phyloP scores from a whole-genome alignment of 1,140 invertebrate genomes.

The Megalonaias nervosa region DNA sequence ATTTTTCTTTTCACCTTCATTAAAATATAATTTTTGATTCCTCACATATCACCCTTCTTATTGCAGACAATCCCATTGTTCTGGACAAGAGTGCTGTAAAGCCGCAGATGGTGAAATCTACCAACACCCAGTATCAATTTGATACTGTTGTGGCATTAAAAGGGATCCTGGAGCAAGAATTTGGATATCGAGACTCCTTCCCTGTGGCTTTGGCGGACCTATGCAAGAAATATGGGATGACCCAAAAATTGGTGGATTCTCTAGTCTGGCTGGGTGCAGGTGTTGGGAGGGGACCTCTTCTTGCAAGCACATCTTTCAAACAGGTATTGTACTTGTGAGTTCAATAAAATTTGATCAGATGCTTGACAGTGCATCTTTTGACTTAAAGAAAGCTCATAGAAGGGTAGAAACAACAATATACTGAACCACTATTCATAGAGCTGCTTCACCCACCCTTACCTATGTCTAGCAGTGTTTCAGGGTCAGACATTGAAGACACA shows the following conservation, averaged over 20 bases:
- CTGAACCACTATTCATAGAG: neutral
- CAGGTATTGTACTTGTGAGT: constrained; percentile 38
- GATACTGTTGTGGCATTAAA: constrained; percentile 46
- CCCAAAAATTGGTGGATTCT: constrained; percentile 21
- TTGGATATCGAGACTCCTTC: constrained; percentile 62
- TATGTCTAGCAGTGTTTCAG: neutral
- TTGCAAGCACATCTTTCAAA: constrained; percentile 53
- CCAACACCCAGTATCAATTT: constrained; percentile 54
- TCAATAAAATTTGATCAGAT: neutral
- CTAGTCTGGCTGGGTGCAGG: constrained; percentile 56
- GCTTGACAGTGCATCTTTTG: neutral
- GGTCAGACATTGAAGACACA: neutral
- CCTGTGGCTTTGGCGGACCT: constrained; percentile 44
- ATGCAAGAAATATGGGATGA: constrained; percentile 37
- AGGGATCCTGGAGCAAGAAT: constrained; percentile 63
- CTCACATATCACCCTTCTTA: neutral
- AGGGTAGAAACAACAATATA: neutral
- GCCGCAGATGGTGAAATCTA: constrained; percentile 38
- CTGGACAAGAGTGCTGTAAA: constrained; percentile 33
- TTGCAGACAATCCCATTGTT: constrained; percentile 40
- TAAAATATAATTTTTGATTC: too few species aligned
- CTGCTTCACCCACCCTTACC: neutral
- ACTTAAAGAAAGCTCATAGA: neutral
- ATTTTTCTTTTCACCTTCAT: too few species aligned
- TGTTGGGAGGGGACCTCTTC: constrained; percentile 54